Base-by-base conservation (phyloP, 2,888 invertebrate genomes). In the Lasioglossum morio region DNA sequence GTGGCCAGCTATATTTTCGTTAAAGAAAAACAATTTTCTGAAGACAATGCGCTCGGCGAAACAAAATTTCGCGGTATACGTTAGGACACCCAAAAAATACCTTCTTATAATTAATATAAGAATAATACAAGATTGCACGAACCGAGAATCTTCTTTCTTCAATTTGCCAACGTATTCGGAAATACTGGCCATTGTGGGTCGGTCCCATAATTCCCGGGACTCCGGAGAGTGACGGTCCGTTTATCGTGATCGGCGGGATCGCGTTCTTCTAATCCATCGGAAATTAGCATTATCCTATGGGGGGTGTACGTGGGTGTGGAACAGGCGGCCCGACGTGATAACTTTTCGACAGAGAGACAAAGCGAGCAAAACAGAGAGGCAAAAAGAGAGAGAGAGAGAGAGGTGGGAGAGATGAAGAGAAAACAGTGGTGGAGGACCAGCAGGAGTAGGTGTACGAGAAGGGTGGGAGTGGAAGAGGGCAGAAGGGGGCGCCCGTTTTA, bases 231-330 rank as follows among this genome's bases (percentile, higher is more conserved):
- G 70, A 79, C 69, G 43, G 34, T 23, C 48, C 23, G 48, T 48
- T 48, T 48, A 23, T 53, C 81, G 75, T 46, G 72, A 81, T 86
- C n/a, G 72, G 70, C 46, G 48, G 53, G 66, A 30, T 63, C 73
- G 74, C 77, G 81, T 80, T 40, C 78, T 77, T 69, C 85, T 89
- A 89, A 88, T 88, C 83, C 88, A 79, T 88, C 83, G 84, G 34
- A 84, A 89, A 89, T 89, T 89, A 89, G 89, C 88, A 84, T 89
- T 85, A 79, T 85, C 73, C 66, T 60, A 72, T 63, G 16, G 84
- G 84, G 79, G 85, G n/a, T 23, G 37, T 77, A 77, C 87, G 89
- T 87, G 89, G 87, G 88, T 84, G 89, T 85, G 76, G 84, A 84
- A 85, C 85, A 86, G 81, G 73, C 83, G 78, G 80, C 12, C 43